Percentiles rank a stretch among this genome's conserved stretches.
Evolutionary conservation across 2,797 vertebrate genomes (phyloP).

Genomic region (Masticophis lateralis): DNA sequence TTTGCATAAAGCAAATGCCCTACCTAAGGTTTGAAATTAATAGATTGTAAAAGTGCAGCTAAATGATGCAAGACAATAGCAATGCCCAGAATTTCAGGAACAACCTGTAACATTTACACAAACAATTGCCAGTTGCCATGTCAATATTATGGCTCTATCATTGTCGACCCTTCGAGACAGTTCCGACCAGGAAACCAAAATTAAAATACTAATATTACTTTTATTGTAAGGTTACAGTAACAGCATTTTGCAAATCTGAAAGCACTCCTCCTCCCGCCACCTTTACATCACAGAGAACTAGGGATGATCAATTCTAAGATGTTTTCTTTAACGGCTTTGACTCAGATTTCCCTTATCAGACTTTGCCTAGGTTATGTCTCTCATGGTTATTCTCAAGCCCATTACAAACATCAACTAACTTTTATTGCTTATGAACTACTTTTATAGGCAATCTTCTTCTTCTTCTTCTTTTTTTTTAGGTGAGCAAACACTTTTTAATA

Average conservation of each 20-base stretch:
- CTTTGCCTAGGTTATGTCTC: not conserved
- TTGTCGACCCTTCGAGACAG: not conserved
- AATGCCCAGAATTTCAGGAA: not conserved
- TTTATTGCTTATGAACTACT: not conserved
- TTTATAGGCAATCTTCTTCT: not conserved
- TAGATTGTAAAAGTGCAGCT: not conserved
- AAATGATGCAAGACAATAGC: not conserved
- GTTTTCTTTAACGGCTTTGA: not conserved
- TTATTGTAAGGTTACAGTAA: not conserved
- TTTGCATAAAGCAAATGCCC: not conserved
- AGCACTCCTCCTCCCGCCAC: not conserved
- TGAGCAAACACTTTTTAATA: not conserved
- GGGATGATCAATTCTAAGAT: not conserved
- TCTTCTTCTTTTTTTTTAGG: not conserved
- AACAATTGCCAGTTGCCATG: not conserved
- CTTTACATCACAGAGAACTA: not conserved
- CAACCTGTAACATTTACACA: not conserved
- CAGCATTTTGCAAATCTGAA: not conserved
- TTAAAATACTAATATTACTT: not conserved
- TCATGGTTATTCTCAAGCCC: not conserved
- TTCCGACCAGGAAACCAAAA: not conserved
- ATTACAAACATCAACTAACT: not conserved
- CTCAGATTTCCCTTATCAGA: not conserved
- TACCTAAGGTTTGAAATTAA: not conserved
- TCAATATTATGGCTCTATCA: not conserved